Evolutionary conservation across 2,888 invertebrate genomes (phyloP).

Genomic region (Cepaea hortensis): DNA sequence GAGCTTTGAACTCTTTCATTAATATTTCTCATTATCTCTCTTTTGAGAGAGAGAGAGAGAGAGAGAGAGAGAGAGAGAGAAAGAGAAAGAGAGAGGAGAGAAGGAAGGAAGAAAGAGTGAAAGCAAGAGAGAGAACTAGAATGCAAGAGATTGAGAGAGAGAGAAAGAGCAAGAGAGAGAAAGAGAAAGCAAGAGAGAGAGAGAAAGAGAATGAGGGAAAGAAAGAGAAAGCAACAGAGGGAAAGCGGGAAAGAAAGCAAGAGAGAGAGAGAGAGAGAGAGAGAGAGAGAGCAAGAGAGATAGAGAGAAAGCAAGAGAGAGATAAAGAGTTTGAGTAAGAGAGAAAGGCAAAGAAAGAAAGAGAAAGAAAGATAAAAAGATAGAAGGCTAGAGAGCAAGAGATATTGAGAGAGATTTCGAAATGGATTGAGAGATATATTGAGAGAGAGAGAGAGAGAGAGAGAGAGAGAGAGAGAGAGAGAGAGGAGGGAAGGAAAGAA

Average conservation of each 20-base stretch:
- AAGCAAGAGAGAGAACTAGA: slow-evolving; percentile 19
- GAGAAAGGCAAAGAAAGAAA: slow-evolving; percentile 26
- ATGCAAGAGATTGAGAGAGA: slow-evolving; percentile 30
- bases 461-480: not conserved
- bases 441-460: not conserved
- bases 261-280: not conserved
- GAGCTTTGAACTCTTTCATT: too few species aligned
- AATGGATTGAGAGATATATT: slow-evolving; percentile 14
- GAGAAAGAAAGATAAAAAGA: slow-evolving; percentile 32
- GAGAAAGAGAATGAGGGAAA: not conserved
- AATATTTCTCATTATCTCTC: too few species aligned
- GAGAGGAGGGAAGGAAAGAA: slow-evolving; percentile 6
- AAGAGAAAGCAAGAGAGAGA: not conserved
- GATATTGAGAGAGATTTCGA: not conserved
- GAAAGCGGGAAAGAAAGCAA: too few species aligned
- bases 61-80: too few species aligned
- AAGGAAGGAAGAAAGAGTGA: not conserved
- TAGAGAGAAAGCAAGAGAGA: too few species aligned
- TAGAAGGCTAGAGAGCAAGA: slow-evolving; percentile 4
- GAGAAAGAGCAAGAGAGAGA: slow-evolving; percentile 21
- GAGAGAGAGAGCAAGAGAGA: not conserved
- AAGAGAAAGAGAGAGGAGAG: not conserved
- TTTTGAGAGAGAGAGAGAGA: not conserved
- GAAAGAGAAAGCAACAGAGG: slow-evolving; percentile 3
- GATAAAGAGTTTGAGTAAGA: slow-evolving; percentile 18